A percentile compares a stretch with the other conserved stretches of the same genome.
Conservation (phyloP, 2,888 invertebrate genomes). For the Rhagophthalmus giganteus region DNA sequence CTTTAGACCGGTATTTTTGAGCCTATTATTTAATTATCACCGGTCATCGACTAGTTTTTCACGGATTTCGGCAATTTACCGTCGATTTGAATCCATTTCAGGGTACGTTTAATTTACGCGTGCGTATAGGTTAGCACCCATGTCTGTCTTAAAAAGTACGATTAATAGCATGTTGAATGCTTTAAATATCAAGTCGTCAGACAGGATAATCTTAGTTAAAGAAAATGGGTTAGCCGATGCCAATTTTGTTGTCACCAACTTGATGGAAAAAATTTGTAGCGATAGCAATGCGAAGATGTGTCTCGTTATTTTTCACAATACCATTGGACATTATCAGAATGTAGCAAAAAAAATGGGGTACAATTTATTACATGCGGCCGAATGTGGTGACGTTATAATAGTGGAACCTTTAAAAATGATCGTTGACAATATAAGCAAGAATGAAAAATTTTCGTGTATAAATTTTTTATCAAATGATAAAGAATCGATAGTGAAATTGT, state of each 20-base stretch:
- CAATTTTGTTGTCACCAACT: slow-evolving; percentile 70
- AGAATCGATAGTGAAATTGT: slow-evolving; percentile 50
- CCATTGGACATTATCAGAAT: slow-evolving; percentile 72
- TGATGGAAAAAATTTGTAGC: slow-evolving; percentile 68
- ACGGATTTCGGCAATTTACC: no score
- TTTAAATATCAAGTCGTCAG: slow-evolving; percentile 66
- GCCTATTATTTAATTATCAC: no score
- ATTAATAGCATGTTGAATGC: no score
- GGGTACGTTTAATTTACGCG: no score
- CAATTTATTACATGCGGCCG: slow-evolving; percentile 62
- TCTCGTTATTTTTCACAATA: slow-evolving; percentile 70
- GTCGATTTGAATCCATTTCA: no score
- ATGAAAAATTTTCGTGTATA: no score
- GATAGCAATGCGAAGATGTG: slow-evolving; percentile 64
- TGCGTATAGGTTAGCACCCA: no score
- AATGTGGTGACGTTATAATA: slow-evolving; percentile 56
- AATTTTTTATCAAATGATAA: slow-evolving; percentile 43
- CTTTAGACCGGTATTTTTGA: no score
- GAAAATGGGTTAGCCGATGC: slow-evolving; percentile 73
- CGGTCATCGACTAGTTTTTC: no score
- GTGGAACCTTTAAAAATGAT: slow-evolving; percentile 61
- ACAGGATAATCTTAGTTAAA: slow-evolving; percentile 66
- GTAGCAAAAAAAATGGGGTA: slow-evolving; percentile 75
- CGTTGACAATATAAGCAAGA: slow-evolving; percentile 52
- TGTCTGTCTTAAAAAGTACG: no score